Evolutionary conservation across 2,888 invertebrate species (phyloP).

Genomic region (Periphyllus acericola): DNA sequence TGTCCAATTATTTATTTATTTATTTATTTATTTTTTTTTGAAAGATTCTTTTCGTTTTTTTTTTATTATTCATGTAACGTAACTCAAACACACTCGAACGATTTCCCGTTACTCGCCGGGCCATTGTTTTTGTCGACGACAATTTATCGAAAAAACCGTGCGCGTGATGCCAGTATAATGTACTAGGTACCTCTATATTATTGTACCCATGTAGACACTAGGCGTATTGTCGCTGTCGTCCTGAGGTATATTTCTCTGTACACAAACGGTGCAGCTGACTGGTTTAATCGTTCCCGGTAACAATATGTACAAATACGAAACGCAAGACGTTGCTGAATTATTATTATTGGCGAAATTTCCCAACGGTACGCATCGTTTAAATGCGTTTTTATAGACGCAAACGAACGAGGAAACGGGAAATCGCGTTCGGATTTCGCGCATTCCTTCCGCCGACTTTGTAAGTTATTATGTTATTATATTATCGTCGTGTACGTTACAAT

Average conservation of each 20-base stretch:
- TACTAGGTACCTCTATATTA: background rate
- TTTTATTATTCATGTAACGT: background rate
- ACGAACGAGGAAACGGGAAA: slow-evolving; percentile 3
- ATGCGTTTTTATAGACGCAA: background rate
- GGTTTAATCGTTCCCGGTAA: background rate
- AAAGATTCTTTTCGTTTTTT: background rate
- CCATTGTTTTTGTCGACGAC: background rate
- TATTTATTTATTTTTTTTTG: background rate
- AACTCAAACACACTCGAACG: background rate
- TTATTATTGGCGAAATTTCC: slow-evolving; percentile 5
- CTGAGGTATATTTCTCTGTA: background rate
- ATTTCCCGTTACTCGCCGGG: background rate
- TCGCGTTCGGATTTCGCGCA: background rate
- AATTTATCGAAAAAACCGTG: background rate
- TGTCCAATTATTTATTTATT: background rate
- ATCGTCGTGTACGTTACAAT: background rate
- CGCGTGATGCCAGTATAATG: background rate
- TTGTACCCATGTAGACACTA: no score
- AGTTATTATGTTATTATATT: background rate
- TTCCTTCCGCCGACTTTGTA: background rate
- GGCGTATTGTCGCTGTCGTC: no score
- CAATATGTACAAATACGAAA: background rate
- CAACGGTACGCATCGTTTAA: background rate
- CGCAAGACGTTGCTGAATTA: background rate
- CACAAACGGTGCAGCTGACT: background rate